Conservation (phyloP, 2,888 invertebrate species). For the Dryococelus australis region DNA sequence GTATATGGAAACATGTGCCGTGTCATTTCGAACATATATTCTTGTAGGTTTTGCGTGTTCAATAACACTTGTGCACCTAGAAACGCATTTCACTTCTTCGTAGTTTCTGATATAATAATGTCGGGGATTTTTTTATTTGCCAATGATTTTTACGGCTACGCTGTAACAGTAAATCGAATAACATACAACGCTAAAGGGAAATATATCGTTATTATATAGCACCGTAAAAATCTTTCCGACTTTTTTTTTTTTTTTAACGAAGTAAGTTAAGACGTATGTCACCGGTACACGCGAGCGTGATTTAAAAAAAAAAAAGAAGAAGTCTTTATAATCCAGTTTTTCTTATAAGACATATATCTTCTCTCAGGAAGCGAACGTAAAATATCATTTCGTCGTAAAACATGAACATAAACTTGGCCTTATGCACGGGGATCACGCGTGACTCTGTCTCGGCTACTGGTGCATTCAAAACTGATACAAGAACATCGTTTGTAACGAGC, state of each 20-base stretch:
- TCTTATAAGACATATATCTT: neutral
- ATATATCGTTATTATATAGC: constrained; percentile 6
- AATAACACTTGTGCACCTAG: no score
- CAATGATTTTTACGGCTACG: neutral
- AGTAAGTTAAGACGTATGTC: constrained; percentile 8
- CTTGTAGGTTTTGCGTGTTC: no score
- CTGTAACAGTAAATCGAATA: neutral
- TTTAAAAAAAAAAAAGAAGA: neutral
- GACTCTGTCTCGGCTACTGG: neutral
- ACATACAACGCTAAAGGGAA: neutral
- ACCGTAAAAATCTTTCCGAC: neutral
- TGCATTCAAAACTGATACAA: neutral
- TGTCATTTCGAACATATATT: no score
- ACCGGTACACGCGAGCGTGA: neutral
- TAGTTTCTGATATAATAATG: neutral
- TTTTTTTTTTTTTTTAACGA: neutral
- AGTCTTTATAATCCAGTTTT: neutral
- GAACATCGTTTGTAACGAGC: neutral
- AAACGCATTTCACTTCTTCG: neutral
- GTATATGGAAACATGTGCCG: no score
- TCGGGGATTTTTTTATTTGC: neutral
- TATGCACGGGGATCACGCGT: neutral
- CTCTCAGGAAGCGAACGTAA: neutral
- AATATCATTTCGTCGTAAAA: neutral
- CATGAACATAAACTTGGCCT: neutral